phyloP scores from a whole-genome alignment of 2,113 vertebrate species.

The Fregetta grallaria region DNA sequence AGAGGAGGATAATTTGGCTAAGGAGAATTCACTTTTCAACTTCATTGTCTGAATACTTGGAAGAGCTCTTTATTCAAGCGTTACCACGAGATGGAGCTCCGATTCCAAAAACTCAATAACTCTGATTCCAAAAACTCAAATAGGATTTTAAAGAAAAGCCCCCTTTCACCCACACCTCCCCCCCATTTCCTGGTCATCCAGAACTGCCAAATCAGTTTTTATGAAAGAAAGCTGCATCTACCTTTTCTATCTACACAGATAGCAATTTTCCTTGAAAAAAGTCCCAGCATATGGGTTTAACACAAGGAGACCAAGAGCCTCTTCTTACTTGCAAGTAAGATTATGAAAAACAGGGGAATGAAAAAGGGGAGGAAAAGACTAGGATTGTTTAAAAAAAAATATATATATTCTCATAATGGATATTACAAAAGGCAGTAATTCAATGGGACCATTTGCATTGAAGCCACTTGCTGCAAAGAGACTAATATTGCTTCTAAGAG shows the following conservation, averaged over 20 bases:
- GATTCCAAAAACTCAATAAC: neutral
- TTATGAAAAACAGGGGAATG: neutral
- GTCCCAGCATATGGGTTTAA: neutral
- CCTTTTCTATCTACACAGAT: neutral
- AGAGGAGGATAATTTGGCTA: neutral
- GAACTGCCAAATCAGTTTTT: neutral
- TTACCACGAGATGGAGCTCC: slow-evolving; percentile 9
- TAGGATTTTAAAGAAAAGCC: neutral
- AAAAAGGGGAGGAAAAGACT: neutral
- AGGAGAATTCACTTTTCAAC: neutral
- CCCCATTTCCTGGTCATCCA: neutral
- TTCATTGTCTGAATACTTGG: accelerated
- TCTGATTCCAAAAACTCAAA: neutral
- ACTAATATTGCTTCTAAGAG: neutral
- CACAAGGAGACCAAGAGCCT: neutral
- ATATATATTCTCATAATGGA: neutral
- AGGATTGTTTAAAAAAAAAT: neutral
- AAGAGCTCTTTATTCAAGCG: neutral
- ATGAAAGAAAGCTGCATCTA: neutral
- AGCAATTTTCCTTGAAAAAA: neutral
- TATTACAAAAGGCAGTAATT: neutral
- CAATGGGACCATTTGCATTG: neutral
- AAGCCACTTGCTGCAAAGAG: neutral
- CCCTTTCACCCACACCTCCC: accelerated
- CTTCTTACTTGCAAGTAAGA: neutral